A percentile compares a stretch with the other conserved stretches of the same genome.
Conservation (phyloP, 2,797 vertebrate genomes). For the Gallinago nigripennis region DNA sequence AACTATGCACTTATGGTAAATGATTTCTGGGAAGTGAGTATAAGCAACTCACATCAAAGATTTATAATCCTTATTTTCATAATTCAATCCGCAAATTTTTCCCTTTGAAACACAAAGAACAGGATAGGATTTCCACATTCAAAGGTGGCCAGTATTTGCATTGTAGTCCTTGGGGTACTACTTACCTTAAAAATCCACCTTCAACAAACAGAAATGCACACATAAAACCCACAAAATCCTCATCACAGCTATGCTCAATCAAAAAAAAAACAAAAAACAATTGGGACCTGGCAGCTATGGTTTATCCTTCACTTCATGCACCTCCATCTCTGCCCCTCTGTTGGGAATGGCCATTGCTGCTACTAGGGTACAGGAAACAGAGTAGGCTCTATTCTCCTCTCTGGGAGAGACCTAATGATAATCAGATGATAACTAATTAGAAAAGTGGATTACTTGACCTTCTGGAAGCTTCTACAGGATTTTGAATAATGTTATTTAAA, state of each 20-base stretch:
- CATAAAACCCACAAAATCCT: background rate
- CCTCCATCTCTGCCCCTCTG: background rate
- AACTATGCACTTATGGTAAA: background rate
- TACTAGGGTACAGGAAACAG: background rate
- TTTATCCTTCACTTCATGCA: background rate
- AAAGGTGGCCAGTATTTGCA: background rate
- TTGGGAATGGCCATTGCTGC: background rate
- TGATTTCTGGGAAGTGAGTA: slow-evolving; percentile 4
- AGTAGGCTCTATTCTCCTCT: background rate
- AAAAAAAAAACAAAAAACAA: background rate
- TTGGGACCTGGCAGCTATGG: rapidly evolving
- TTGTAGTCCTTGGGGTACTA: background rate
- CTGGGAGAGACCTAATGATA: background rate
- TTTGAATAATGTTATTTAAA: background rate
- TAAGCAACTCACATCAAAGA: background rate
- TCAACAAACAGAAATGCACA: background rate
- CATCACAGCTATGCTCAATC: background rate
- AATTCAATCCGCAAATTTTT: background rate
- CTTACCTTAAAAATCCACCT: background rate
- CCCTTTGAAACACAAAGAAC: background rate
- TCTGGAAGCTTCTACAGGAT: background rate
- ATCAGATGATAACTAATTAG: background rate
- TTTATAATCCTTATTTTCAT: background rate
- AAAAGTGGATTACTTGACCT: background rate
- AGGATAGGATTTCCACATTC: background rate